Conservation (phyloP, 2,797 vertebrate species). For the Myoxocephalus aenaeus region DNA sequence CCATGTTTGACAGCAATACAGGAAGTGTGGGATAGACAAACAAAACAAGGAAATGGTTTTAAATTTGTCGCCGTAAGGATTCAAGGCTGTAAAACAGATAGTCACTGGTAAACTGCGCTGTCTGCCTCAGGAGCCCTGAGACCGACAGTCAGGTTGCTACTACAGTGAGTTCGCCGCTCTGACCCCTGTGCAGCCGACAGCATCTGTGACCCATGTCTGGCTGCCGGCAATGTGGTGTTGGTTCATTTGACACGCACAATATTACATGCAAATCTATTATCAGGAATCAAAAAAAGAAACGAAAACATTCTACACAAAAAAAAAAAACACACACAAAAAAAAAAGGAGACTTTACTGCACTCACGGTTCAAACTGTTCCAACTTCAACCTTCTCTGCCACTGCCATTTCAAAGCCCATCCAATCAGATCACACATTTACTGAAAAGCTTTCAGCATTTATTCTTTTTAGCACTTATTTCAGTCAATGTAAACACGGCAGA, state of each 20-base stretch:
- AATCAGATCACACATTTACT: not conserved
- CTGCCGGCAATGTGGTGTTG: constrained; percentile 39
- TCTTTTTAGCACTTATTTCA: not conserved
- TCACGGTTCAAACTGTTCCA: not conserved
- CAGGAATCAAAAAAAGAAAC: not conserved
- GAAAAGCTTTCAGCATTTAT: not conserved
- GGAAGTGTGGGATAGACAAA: not conserved
- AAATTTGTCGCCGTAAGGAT: constrained; percentile 11
- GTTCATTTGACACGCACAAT: constrained; percentile 25
- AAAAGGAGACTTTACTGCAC: not conserved
- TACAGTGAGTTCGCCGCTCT: constrained; percentile 23
- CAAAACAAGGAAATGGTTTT: not conserved
- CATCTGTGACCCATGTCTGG: constrained; percentile 46
- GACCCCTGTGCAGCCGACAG: constrained; percentile 31
- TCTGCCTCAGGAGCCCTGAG: constrained; percentile 31
- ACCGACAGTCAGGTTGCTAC: constrained; percentile 39
- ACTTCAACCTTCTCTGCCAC: not conserved
- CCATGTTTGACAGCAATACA: not conserved
- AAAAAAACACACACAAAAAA: no score
- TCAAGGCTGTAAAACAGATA: constrained; percentile 31
- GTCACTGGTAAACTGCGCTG: constrained; percentile 31
- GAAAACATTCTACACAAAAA: not conserved
- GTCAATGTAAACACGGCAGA: constrained; percentile 10
- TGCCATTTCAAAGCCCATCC: constrained; percentile 3
- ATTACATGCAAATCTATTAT: not conserved